phyloP scores from a whole-genome alignment of 1,140 invertebrate species.

The Drosophila nigrodunni region DNA sequence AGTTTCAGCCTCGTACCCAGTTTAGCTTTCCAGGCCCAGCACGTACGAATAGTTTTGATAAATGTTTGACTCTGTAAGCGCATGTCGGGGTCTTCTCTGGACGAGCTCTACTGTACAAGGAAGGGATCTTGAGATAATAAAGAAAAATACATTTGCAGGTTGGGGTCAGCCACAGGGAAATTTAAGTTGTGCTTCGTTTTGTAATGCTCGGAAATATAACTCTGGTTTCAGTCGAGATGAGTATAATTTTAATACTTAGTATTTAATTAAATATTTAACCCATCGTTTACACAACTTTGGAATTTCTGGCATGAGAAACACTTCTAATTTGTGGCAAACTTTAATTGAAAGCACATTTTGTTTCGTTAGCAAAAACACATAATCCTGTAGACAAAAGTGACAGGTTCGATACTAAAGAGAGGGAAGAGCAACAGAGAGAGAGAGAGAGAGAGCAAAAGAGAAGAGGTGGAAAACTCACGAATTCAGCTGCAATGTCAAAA shows the following conservation, averaged over 20 bases:
- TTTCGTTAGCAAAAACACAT: background rate
- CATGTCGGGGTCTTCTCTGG: conserved; percentile 29
- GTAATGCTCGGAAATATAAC: background rate
- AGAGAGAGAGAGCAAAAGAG: background rate
- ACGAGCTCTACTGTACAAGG: background rate
- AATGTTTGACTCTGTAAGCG: conserved; percentile 49
- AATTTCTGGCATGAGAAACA: conserved; percentile 5
- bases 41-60: conserved; percentile 62
- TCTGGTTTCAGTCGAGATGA: background rate
- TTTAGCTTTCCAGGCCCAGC: conserved; percentile 25
- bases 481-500: conserved; percentile 58
- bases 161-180: conserved; percentile 9
- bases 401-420: conserved; percentile 18
- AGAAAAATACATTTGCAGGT: conserved; percentile 68
- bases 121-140: conserved; percentile 51
- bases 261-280: background rate
- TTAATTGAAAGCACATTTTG: conserved; percentile 31
- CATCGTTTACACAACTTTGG: no score
- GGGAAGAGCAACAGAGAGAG: background rate
- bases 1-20: conserved; percentile 12
- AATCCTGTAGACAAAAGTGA: conserved; percentile 35
- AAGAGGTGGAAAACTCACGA: background rate
- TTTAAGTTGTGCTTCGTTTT: background rate
- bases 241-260: background rate
- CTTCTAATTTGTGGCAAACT: conserved; percentile 39